Evolutionary conservation across 1,140 invertebrate species (phyloP), one percentile per base, ranked within the genome.

Genomic region (Sycophaga agraensis): DNA sequence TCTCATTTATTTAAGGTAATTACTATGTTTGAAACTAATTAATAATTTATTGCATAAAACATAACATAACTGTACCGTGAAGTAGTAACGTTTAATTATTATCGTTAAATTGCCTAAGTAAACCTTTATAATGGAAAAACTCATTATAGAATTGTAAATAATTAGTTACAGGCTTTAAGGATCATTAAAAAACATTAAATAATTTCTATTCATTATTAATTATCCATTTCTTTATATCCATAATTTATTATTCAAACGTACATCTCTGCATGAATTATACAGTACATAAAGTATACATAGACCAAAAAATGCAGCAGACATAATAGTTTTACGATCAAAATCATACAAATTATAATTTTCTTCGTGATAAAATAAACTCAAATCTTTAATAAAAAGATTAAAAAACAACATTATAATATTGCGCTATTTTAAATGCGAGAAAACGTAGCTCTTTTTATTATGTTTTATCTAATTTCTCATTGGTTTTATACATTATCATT

Each of bases 331-430:
- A 55, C 64, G 56, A 16, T 54, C 40, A 60, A 56, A 66, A 49
- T 59, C 0, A 49, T 57, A 55, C 48, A 43, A 60, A 59, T 60
- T 55, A 72, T 68, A 69, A 59, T 67, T 63, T 66, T 68, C 35
- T 69, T 58, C 22, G 68, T 74, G 73, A 72, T 72, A 75, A 76
- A 76, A 74, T 76, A 74, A 75, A 74, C 70, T 75, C 70, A 73
- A 76, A 70, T 73, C 67, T 73, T 75, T 69, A 67, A 72, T 72
- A 71, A 72, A 70, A 71, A 68, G 65, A 73, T 67, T 54, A 63
- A 69, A 64, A 60, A 53, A 64, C 57, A 60, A 59, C 50, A 63
- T 60, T 64, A 56, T 63, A 58, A 63, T 59, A 19, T 28, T 37
- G 51, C 58, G 39, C 40, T 50, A n/a, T 56, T 28, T n/a, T 31